Evolutionary conservation across 2,797 vertebrate species (phyloP).

Genomic region (Coracias cyanogaster): DNA sequence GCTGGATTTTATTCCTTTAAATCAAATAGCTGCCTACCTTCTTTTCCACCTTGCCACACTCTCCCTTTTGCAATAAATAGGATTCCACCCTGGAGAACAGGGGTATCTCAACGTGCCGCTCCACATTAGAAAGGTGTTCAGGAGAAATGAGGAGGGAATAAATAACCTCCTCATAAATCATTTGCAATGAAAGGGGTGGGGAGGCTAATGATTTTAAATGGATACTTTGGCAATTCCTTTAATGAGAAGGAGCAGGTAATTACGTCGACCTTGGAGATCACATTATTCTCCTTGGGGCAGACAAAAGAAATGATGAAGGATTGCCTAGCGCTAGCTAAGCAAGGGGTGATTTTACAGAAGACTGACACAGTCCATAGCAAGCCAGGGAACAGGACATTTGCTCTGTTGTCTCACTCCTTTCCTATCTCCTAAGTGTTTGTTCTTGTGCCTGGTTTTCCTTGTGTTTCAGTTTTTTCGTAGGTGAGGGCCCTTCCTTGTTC

Average conservation of each 20-base stretch:
- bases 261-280: not conserved
- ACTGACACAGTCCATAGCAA: not conserved
- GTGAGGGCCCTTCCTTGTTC: not conserved
- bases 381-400: not conserved
- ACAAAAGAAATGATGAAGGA: not conserved
- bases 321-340: not conserved
- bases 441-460: not conserved
- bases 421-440: not conserved
- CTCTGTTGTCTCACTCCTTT: not conserved
- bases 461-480: not conserved
- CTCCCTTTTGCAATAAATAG: not conserved
- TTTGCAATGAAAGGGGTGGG: not conserved
- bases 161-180: constrained; percentile 35
- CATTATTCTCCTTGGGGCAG: not conserved
- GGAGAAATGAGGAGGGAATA: not conserved
- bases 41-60: not conserved
- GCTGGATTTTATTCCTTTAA: not conserved
- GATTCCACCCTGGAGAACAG: not conserved
- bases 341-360: not conserved
- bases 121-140: not conserved
- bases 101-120: not conserved
- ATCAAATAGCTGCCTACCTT: not conserved
- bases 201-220: not conserved
- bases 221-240: constrained; percentile 18
- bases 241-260: constrained; percentile 44